Base-by-base conservation (phyloP, 2,113 vertebrate genomes). In the Megaceryle torquata region DNA sequence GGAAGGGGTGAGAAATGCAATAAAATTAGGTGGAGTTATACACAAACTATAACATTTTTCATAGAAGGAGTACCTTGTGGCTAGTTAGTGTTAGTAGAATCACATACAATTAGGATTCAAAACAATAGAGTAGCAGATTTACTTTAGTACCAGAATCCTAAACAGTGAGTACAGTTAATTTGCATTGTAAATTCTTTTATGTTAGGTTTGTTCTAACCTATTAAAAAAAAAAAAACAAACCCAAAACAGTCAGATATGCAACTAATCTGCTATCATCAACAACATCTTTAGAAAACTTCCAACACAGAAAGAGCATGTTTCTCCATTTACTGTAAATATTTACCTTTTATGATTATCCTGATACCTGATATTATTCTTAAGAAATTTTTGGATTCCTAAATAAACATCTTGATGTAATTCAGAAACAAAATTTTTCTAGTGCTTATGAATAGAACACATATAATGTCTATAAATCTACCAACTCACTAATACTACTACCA, bases 291-390 rank as follows among this genome's bases (percentile, higher is more conserved):
- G 78, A 96, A 91, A 83, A 37, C 50, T 83, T 91, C 44, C 22
- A 24, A 85, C 60, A 94, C 60, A 95, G 78, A 95, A 70, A 14
- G 7, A 89, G 5, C 53, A 72, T 93, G 13, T 81, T 95, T 96
- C 77, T 75, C 57, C 6, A 87, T 24, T 25, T 72, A 41, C 13
- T 82, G 19, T 91, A 96, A 95, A 96, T 97, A 96, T 96, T 97
- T 97, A 80, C 37, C 77, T 93, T 97, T 87, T 68, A 65, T 41
- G 51, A 87, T 91, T 96, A 96, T 89, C 77, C 37, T 56, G 79
- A n/a, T 92, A 88, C 28, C 16, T 84, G 26, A 44, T 82, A 96
- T 61, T 53, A 48, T 94, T 96, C 28, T 68, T 92, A 78, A 80
- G 74, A 94, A 96, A 95, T 39, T 86, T 86, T 96, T 92, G 4